Base-by-base conservation (phyloP, 2,888 invertebrate species). In the Disparrhopalites patrizii region DNA sequence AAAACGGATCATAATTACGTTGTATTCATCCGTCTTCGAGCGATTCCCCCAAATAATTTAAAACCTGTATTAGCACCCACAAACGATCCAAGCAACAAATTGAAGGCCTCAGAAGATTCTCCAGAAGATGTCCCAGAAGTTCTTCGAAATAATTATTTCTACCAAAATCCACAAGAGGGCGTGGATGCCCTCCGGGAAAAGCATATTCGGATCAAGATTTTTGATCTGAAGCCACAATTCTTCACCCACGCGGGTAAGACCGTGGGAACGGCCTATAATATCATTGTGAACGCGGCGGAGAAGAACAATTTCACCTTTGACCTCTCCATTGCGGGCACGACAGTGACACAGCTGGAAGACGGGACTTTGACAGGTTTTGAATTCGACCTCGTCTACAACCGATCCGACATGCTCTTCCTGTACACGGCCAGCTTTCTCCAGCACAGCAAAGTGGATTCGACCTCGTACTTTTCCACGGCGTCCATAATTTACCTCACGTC, bases 381-480 rank as follows among this genome's bases (percentile, higher is more conserved):
- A 15, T 31, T 31, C 18, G 54, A 54, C 20, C 20, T 54, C 4
- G 31, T 54, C 7, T 54, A 54, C 18, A 31, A 54, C 31, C 54
- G 54, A 7, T 31, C 54, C 5, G 54, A 54, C 31, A 31, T 54
- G n/a, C 7, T 54, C 10, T 54, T 54, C 1, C 20, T 54, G 8
- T 54, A 54, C 31, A 54, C 54, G 3, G 31, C 30, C 5, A 54
- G 54, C 33, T 54, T 54, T 20, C 28, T 54, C 18, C 54, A 54
- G n/a, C 3, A 54, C 18, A 3, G n/a, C 13, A 10, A 28, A 18
- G 54, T 54, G 4, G 31, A 31, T 31, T 4, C 31, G 15, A 31
- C 31, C 10, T 31, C 31, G 13, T 30, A 31, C 20, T 54, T 31
- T 31, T 31, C 30, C 15, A 54, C 54, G 25, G 54, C 54, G 3